Conservation (phyloP, 2,113 vertebrate species). For the Xiphias gladius region DNA sequence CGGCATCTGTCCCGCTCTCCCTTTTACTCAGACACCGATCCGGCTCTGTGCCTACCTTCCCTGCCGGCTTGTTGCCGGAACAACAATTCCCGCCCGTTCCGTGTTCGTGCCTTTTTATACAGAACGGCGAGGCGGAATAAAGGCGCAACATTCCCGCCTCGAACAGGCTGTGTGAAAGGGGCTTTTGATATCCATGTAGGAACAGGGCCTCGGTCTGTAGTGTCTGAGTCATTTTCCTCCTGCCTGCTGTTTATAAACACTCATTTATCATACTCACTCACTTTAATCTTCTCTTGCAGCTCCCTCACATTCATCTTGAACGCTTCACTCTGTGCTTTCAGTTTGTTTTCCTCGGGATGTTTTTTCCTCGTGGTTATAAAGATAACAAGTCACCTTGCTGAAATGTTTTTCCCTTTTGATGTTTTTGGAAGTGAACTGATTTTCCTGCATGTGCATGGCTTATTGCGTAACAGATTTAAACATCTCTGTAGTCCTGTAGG, state of each 20-base stretch:
- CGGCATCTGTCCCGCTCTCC: neutral
- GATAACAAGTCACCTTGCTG: neutral
- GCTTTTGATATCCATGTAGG: too few relatives aligned
- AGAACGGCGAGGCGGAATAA: too few relatives aligned
- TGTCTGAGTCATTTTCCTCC: neutral
- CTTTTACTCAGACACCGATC: neutral
- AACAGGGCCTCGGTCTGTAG: neutral
- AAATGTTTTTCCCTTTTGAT: neutral
- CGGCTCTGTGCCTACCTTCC: neutral
- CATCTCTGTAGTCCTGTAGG: neutral
- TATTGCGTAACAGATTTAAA: neutral
- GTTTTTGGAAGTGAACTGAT: neutral
- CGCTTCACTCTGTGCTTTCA: conserved; percentile 9
- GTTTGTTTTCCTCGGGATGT: conserved; percentile 18
- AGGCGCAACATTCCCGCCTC: too few relatives aligned
- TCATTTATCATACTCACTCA: neutral
- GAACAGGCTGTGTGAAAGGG: too few relatives aligned
- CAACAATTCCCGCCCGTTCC: neutral
- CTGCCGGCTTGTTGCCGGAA: neutral
- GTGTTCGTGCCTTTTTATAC: too few relatives aligned
- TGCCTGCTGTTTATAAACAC: neutral
- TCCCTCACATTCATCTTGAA: neutral
- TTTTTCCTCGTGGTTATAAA: neutral
- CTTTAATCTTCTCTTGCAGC: conserved; percentile 38
- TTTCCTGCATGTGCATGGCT: neutral